A percentile compares a stretch with the other conserved stretches of the same genome.
phyloP scores from a whole-genome alignment of 2,113 vertebrate genomes.

The Vidua chalybeata region DNA sequence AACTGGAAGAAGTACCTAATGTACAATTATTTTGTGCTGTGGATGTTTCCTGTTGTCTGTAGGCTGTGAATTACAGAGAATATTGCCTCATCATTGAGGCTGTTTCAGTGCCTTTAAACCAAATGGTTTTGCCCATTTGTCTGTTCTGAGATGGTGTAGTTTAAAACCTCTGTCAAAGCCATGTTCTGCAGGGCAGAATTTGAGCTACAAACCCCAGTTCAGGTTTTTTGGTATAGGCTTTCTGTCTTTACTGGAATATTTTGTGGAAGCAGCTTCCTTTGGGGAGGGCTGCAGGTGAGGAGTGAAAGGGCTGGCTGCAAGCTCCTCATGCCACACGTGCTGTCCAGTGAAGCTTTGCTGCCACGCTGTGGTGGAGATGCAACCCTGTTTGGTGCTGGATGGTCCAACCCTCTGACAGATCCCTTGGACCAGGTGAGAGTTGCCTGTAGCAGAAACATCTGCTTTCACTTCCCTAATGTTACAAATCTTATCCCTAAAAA shows the following conservation, averaged over 20 bases:
- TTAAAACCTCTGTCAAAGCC: neutral
- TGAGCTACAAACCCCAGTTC: neutral
- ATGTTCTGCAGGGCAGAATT: neutral
- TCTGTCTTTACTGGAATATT: neutral
- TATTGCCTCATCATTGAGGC: neutral
- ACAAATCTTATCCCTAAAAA: neutral
- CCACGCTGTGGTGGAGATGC: constrained; percentile 33
- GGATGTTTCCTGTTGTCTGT: neutral
- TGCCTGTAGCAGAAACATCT: neutral
- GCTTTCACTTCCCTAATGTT: neutral
- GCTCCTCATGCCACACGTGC: neutral
- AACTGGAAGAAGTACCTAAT: neutral
- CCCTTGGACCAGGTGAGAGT: neutral
- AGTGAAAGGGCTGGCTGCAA: neutral
- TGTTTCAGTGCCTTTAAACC: neutral
- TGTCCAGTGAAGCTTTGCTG: constrained; percentile 40
- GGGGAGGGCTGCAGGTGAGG: neutral
- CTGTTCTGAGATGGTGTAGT: neutral
- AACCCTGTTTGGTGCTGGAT: neutral
- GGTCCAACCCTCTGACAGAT: neutral
- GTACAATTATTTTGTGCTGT: neutral
- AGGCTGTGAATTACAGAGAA: neutral
- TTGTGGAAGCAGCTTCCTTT: neutral
- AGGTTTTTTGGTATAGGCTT: neutral
- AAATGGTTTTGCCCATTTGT: neutral